These are phyloP conservation scores for Ametastegia equiseti DNA, from an alignment of 2,888 invertebrate species.

Conservation along the genomic window DNA sequence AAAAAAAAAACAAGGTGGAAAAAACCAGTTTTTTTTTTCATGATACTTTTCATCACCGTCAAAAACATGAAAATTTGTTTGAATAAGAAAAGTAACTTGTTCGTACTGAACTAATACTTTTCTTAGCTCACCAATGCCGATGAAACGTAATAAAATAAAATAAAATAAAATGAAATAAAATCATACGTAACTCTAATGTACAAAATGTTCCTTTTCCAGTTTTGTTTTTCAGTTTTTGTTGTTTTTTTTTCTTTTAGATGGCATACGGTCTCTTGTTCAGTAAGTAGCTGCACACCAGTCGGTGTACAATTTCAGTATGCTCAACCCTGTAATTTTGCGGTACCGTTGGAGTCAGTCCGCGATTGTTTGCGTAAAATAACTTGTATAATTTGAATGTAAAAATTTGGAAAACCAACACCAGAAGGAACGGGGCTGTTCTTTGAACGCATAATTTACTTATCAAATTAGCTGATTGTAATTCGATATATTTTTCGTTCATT, in stretches of 20 bases:
- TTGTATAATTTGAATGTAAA: neutral
- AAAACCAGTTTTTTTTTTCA: too few species aligned
- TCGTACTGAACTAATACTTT: too few species aligned
- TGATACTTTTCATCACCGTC: too few species aligned
- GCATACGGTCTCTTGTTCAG: conserved; percentile 16
- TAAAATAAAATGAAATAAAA: neutral
- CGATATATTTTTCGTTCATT: neutral
- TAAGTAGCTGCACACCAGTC: neutral
- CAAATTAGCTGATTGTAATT: conserved; percentile 14
- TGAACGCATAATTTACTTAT: conserved; percentile 15
- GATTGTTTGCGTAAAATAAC: conserved; percentile 37
- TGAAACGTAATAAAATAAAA: neutral
- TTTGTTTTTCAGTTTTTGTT: neutral
- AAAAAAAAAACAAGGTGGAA: neutral
- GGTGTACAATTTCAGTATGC: neutral
- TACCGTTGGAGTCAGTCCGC: conserved; percentile 37
- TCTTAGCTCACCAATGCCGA: too few species aligned
- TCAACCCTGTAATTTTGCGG: conserved; percentile 41
- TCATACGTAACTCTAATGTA: neutral
- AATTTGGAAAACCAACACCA: neutral
- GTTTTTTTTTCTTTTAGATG: neutral
- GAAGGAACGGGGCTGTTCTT: neutral
- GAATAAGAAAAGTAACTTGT: too few species aligned
- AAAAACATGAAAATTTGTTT: too few species aligned
- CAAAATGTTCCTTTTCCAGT: too few species aligned